Percentiles rank a stretch among this genome's conserved stretches.
phyloP scores from a whole-genome alignment of 2,113 vertebrate genomes.

The Gallinago undulata region DNA sequence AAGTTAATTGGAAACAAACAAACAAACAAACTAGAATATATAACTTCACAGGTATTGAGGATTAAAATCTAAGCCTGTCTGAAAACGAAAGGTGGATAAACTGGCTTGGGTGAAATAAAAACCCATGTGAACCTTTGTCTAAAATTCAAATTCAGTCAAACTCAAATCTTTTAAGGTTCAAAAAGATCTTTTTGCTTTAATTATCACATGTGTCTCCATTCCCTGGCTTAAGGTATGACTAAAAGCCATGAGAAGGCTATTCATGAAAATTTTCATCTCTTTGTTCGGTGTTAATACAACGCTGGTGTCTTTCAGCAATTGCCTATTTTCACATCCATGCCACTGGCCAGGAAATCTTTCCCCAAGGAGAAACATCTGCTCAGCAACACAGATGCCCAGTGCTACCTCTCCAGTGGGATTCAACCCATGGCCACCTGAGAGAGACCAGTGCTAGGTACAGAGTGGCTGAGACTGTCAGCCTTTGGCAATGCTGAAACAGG shows the following conservation, averaged over 20 bases:
- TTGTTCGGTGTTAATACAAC: background rate
- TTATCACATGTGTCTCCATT: conserved; percentile 4
- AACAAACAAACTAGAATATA: conserved; percentile 49
- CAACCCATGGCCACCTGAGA: rapidly evolving
- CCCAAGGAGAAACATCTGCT: background rate
- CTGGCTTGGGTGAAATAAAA: conserved; percentile 42
- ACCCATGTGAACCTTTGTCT: conserved; percentile 48
- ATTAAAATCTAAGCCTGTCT: conserved; percentile 47
- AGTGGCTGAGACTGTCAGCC: background rate
- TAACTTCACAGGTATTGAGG: conserved; percentile 49
- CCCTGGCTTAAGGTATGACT: conserved; percentile 40
- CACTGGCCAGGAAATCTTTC: background rate
- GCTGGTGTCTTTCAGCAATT: background rate
- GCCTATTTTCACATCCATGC: background rate
- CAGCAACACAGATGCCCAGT: rapidly evolving
- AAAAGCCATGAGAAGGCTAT: conserved; percentile 42
- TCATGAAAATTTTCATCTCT: background rate
- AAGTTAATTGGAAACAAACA: conserved; percentile 58
- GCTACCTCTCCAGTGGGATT: background rate
- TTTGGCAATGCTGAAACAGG: background rate
- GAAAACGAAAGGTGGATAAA: conserved; percentile 18
- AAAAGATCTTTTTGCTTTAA: conserved; percentile 56
- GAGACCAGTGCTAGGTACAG: background rate
- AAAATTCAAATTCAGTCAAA: conserved; percentile 51
- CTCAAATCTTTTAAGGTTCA: conserved; percentile 49